Evolutionary conservation across 2,888 invertebrate species (phyloP).

Genomic region (Diloba caeruleocephala): DNA sequence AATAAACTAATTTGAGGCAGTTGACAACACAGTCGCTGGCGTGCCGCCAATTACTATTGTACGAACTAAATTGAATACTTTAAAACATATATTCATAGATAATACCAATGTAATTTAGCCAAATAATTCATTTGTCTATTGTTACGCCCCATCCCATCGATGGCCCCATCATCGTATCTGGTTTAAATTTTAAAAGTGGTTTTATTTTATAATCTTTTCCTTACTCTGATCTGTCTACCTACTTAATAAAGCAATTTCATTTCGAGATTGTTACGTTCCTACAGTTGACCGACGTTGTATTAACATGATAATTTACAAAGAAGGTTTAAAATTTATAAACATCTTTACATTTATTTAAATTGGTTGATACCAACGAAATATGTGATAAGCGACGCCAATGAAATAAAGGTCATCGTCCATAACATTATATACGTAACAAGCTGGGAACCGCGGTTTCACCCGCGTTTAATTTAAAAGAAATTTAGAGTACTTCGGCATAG

Average conservation of each 20-base stretch:
- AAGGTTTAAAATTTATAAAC: background rate
- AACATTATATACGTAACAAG: background rate
- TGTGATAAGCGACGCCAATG: slow-evolving; percentile 13
- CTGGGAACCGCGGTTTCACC: too few species aligned
- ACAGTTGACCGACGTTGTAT: background rate
- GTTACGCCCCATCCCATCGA: slow-evolving; percentile 1
- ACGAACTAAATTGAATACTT: slow-evolving; percentile 58
- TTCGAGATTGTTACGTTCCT: too few species aligned
- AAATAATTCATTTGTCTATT: slow-evolving; percentile 4
- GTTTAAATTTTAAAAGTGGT: too few species aligned
- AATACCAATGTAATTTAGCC: background rate
- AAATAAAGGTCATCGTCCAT: slow-evolving; percentile 35
- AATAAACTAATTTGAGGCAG: slow-evolving; percentile 72
- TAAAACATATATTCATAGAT: slow-evolving; percentile 25
- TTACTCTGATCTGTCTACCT: too few species aligned
- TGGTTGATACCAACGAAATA: slow-evolving; percentile 2
- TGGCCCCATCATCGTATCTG: too few species aligned
- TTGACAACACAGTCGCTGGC: slow-evolving; percentile 71
- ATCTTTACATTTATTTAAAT: background rate
- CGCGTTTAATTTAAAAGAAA: too few species aligned
- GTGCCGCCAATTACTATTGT: slow-evolving; percentile 71
- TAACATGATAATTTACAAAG: background rate
- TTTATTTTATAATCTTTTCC: too few species aligned
- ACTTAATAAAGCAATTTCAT: too few species aligned
- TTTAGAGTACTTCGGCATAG: too few species aligned